These are phyloP conservation scores for Iguana delicatissima DNA, from an alignment of 2,797 vertebrate species.

Conservation along the genomic window DNA sequence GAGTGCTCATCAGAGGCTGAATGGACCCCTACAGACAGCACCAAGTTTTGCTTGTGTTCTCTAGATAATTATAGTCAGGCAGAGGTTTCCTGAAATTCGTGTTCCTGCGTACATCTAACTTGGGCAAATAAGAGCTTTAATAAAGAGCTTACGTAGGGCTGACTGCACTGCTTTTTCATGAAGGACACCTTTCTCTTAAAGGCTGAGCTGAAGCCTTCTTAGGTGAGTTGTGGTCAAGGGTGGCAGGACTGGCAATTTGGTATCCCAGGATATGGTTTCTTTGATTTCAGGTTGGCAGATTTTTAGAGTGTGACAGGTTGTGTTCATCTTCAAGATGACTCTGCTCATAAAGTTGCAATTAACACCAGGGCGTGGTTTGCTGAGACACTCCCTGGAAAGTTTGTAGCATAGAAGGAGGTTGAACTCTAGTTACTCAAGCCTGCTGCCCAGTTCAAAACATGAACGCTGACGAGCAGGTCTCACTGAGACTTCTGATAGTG, in stretches of 20 bases:
- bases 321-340: not conserved
- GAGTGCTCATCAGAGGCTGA: constrained; percentile 35
- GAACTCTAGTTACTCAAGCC: not conserved
- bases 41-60: constrained; percentile 45
- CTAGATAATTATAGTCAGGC: constrained; percentile 35
- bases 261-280: not conserved
- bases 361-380: not conserved
- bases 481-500: not conserved
- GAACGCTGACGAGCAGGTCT: not conserved
- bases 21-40: constrained; percentile 16
- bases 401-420: not conserved
- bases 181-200: constrained; percentile 20
- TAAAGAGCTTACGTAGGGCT: constrained; percentile 11
- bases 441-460: not conserved
- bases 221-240: not conserved
- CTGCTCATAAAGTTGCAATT: not conserved
- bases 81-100: constrained; percentile 47
- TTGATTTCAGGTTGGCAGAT: not conserved
- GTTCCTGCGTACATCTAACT: constrained; percentile 10
- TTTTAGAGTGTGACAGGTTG: not conserved
- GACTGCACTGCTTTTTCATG: not conserved
- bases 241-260: not conserved
- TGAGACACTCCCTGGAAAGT: not conserved
- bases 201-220: not conserved
- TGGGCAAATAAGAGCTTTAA: constrained; percentile 3